These are phyloP conservation scores for Petroica traversi DNA, from an alignment of 2,113 vertebrate genomes.

Conservation along the genomic window DNA sequence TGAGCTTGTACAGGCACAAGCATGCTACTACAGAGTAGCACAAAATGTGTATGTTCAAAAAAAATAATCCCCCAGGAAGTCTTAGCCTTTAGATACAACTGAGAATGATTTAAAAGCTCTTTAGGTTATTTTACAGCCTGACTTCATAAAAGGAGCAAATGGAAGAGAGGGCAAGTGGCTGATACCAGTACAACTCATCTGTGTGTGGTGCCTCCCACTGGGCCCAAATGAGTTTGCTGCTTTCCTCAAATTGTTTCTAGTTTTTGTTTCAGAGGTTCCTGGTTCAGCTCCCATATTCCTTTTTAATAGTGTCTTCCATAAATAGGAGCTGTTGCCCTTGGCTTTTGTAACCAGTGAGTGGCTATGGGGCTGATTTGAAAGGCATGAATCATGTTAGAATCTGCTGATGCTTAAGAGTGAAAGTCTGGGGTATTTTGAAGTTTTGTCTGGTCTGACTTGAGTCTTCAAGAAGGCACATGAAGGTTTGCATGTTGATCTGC, in stretches of 20 bases:
- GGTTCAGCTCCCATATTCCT: not conserved
- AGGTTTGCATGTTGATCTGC: not conserved
- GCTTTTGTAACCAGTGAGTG: not conserved
- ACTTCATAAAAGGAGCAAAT: not conserved
- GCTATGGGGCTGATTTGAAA: fast-evolving
- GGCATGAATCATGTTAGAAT: not conserved
- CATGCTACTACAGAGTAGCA: not conserved
- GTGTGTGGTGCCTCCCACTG: not conserved
- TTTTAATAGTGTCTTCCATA: not conserved
- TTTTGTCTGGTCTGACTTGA: not conserved
- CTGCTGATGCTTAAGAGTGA: not conserved
- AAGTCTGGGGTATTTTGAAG: not conserved
- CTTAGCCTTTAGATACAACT: not conserved
- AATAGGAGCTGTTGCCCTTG: not conserved
- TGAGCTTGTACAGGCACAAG: not conserved
- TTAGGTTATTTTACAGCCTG: not conserved
- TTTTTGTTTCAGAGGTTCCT: not conserved
- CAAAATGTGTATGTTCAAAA: not conserved
- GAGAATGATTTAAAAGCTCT: not conserved
- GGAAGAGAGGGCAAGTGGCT: not conserved
- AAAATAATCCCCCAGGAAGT: not conserved
- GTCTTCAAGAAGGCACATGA: not conserved
- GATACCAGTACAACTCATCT: not conserved
- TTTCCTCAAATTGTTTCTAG: not conserved
- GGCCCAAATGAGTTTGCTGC: fast-evolving